These are phyloP conservation scores for Corythaeola cristata DNA, from an alignment of 2,113 vertebrate genomes.

Conservation along the genomic window DNA sequence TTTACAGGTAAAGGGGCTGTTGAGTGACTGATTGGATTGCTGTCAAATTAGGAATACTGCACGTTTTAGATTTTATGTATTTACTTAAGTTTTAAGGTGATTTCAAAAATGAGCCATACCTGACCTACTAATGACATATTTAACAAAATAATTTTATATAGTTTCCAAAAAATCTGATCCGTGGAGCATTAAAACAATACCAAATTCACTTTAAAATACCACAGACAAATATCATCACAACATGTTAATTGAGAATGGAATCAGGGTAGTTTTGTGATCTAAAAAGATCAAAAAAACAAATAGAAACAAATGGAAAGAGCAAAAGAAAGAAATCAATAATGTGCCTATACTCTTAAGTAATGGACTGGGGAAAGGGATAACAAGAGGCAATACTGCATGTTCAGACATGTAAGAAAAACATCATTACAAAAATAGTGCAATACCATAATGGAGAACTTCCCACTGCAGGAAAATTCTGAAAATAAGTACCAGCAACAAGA, in stretches of 20 bases:
- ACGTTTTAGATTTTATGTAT: not conserved
- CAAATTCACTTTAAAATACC: not conserved
- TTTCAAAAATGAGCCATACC: not conserved
- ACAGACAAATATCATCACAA: not conserved
- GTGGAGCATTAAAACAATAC: not conserved
- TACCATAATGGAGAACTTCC: not conserved
- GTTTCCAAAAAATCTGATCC: not conserved
- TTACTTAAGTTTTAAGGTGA: not conserved
- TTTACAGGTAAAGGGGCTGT: not conserved
- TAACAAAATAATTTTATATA: not conserved
- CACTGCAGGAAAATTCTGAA: not conserved
- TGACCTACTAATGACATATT: not conserved
- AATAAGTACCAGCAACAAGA: not conserved
- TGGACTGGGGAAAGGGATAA: not conserved
- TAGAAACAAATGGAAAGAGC: not conserved
- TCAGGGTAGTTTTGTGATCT: not conserved
- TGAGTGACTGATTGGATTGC: not conserved
- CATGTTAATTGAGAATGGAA: not conserved
- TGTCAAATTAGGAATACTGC: not conserved
- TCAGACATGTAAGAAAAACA: not conserved
- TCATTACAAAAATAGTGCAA: not conserved
- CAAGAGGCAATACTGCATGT: not conserved
- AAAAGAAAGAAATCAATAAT: not conserved
- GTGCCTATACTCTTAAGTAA: not conserved
- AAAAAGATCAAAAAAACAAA: not conserved